Evolutionary conservation across 2,797 vertebrate genomes (phyloP).

Genomic region (Adrianichthys oophorus): DNA sequence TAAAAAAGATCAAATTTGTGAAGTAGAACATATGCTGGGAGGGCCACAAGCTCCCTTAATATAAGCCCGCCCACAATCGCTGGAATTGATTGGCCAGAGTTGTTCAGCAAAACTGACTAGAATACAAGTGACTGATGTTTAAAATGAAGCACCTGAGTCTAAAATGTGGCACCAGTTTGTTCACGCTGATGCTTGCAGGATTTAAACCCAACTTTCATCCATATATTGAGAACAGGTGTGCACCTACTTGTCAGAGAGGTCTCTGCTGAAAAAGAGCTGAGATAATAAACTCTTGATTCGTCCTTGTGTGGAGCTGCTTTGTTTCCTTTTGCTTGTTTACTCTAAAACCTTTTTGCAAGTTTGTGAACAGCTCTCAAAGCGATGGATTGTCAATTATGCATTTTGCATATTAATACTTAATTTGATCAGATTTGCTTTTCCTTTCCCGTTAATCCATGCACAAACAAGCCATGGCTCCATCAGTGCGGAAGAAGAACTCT

Average conservation of each 20-base stretch:
- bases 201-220: too few relatives aligned
- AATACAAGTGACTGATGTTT: too few relatives aligned
- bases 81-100: too few relatives aligned
- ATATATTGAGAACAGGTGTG: too few relatives aligned
- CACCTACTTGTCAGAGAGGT: not conserved
- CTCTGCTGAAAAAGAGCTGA: slow-evolving; percentile 10
- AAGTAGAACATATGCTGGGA: too few relatives aligned
- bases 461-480: slow-evolving; percentile 56
- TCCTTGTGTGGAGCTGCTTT: slow-evolving; percentile 13
- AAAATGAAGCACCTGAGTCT: too few relatives aligned
- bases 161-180: too few relatives aligned
- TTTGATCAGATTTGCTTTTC: slow-evolving; percentile 70
- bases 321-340: slow-evolving; percentile 46
- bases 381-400: slow-evolving; percentile 61
- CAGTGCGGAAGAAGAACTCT: slow-evolving; percentile 51
- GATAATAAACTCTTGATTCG: slow-evolving; percentile 31
- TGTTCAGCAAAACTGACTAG: too few relatives aligned
- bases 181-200: too few relatives aligned
- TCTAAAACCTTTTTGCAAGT: slow-evolving; percentile 55
- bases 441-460: slow-evolving; percentile 60
- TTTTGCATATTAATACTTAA: slow-evolving; percentile 70
- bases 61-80: too few relatives aligned
- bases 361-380: slow-evolving; percentile 55
- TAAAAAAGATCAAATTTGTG: too few relatives aligned
- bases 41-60: too few relatives aligned